A percentile compares a stretch with the other conserved stretches of the same genome.
Conservation (phyloP, 2,888 invertebrate genomes). For the Rhimphoctona megacephalus region DNA sequence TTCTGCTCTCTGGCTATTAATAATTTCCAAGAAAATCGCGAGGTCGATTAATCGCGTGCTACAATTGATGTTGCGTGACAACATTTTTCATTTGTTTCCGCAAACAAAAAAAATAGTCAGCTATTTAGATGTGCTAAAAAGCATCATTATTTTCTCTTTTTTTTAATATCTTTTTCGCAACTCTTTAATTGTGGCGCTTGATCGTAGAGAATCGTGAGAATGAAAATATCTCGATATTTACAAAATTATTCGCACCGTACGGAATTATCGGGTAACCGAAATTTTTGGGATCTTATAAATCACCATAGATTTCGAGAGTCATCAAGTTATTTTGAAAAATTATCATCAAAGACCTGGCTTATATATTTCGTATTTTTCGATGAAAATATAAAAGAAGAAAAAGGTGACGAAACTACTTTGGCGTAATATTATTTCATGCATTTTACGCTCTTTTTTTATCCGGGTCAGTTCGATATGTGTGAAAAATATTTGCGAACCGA, state of each 20-base stretch:
- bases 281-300: not conserved
- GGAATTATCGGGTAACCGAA: not conserved
- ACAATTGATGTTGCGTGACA: conserved; percentile 9
- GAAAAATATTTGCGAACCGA: not conserved
- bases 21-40: conserved; percentile 2
- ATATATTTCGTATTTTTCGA: not conserved
- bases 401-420: not conserved
- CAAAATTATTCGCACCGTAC: not conserved
- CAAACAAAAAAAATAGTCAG: conserved; percentile 3
- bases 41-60: conserved; percentile 18
- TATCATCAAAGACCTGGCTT: not conserved
- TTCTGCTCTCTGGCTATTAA: not conserved
- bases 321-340: not conserved
- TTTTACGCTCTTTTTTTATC: not conserved
- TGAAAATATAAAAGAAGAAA: not conserved
- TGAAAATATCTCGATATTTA: not conserved
- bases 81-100: not conserved
- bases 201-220: not conserved
- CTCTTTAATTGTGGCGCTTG: not conserved
- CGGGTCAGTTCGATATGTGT: not conserved
- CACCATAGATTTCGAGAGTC: not conserved
- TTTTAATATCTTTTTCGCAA: not conserved
- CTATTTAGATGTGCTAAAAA: not conserved
- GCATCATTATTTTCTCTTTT: not conserved
- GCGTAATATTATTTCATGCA: not conserved